phyloP scores from a whole-genome alignment of 2,797 vertebrate species.

The Dryobates pubescens region DNA sequence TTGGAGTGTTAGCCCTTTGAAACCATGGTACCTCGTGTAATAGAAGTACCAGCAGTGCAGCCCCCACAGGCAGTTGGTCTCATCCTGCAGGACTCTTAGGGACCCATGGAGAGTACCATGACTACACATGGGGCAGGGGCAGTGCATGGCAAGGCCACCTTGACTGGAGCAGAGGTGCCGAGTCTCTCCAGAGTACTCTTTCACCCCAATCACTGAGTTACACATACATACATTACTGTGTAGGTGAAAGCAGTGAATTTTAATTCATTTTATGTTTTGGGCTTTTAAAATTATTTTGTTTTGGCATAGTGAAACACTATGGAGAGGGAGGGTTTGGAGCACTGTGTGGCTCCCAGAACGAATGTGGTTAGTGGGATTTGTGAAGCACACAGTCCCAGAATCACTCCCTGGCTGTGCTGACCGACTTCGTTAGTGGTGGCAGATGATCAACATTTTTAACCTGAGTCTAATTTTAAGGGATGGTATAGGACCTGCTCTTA shows the following conservation, averaged over 20 bases:
- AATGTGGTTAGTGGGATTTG: background rate
- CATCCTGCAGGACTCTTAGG: background rate
- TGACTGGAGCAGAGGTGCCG: background rate
- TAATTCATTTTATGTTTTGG: background rate
- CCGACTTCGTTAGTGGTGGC: background rate
- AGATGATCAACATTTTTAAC: background rate
- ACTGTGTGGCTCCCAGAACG: background rate
- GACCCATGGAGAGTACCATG: accelerated
- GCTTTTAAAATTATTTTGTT: background rate
- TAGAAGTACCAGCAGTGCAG: accelerated
- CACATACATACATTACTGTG: accelerated
- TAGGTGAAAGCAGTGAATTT: background rate
- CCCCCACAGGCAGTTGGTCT: accelerated
- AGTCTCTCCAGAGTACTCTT: background rate
- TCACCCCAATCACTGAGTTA: background rate
- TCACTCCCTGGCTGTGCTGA: background rate
- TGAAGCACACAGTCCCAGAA: background rate
- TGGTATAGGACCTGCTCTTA: constrained; percentile 14
- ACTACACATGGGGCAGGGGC: background rate
- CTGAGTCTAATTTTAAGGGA: background rate
- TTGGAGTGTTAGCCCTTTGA: background rate
- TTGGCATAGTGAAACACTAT: background rate
- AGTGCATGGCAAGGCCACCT: background rate
- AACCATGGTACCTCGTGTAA: accelerated
- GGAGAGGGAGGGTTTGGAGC: background rate